Evolutionary conservation across 2,113 vertebrate genomes (phyloP), one percentile per base, ranked within the genome.

Genomic region (Pelobates fuscus): DNA sequence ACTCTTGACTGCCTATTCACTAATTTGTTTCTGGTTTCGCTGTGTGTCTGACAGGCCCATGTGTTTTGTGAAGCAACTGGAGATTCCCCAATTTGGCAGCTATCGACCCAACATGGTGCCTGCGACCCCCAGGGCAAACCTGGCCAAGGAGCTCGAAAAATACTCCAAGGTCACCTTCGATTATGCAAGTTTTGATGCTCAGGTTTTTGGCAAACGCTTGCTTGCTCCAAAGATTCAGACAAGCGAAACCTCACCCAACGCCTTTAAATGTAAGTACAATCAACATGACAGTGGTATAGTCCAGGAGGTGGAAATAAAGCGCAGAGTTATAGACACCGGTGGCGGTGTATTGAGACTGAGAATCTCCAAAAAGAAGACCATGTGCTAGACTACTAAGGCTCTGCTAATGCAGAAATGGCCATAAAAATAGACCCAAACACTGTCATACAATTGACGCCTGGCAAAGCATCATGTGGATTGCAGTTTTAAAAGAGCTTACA

Each of bases 81-180:
- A 98, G 86, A 93, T 95, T 73, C 96, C 97, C 75, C 94, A 93
- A 74, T 96, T 94, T 0, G 95, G 96, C 86, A 95, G 91, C 89
- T 97, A 96, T 90, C 84, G 94, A 81, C 94, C 95, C 83, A 95
- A 88, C 67, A 90, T 94, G 88, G 90, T 92, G 26, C 94, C 97
- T 12, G 70, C 90, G 82, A 98, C 96, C 1, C 96, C 97, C 17
- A 93, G 95, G 54, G 96, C 96, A 88, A 98, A 95, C 91, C 87
- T 98, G 89, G 95, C 96, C 87, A 97, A 94, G 94, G 97, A 99
- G 86, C 91, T 99, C 88, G 97, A 99, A 90, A 99, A 98, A 80
- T 98, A 98, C 92, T 98, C 97, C 89, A 98, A 99, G 91, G 96
- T 97, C 87, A 97, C 95, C 88, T 99, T 98, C 77, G 97, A 99